Evolutionary conservation across 2,113 vertebrate genomes (phyloP).

Genomic region (Erpornis zantholeuca): DNA sequence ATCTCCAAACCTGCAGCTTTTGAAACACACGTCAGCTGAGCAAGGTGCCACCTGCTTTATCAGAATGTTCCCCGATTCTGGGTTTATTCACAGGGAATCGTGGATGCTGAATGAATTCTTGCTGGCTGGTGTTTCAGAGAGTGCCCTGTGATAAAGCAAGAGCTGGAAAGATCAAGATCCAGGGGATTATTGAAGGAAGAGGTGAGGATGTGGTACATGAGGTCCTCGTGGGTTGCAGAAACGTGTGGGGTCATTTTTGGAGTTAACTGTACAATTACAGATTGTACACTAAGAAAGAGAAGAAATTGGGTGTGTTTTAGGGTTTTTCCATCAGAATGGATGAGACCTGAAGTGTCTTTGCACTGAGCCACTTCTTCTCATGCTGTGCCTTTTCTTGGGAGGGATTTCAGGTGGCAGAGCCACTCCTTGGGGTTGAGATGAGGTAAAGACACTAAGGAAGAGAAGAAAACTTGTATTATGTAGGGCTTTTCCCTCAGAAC

Average conservation of each 20-base stretch:
- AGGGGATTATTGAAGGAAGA: background rate
- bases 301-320: background rate
- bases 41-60: background rate
- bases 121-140: background rate
- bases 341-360: rapidly evolving
- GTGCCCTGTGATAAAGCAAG: background rate
- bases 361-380: rapidly evolving
- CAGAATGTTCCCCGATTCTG: background rate
- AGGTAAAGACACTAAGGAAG: background rate
- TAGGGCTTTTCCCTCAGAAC: too few species aligned
- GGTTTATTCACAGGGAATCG: background rate
- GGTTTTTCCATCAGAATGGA: background rate
- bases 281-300: background rate
- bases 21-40: background rate
- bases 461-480: too few species aligned
- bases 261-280: rapidly evolving
- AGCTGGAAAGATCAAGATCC: background rate
- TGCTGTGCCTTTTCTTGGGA: too few species aligned
- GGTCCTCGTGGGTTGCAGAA: background rate
- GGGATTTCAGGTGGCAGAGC: background rate
- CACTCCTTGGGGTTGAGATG: background rate
- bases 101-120: background rate
- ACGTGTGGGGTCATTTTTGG: background rate
- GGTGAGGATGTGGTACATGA: rapidly evolving
- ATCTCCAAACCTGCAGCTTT: background rate